phyloP scores from a whole-genome alignment of 2,888 invertebrate genomes.

The Calliphora vomitoria region DNA sequence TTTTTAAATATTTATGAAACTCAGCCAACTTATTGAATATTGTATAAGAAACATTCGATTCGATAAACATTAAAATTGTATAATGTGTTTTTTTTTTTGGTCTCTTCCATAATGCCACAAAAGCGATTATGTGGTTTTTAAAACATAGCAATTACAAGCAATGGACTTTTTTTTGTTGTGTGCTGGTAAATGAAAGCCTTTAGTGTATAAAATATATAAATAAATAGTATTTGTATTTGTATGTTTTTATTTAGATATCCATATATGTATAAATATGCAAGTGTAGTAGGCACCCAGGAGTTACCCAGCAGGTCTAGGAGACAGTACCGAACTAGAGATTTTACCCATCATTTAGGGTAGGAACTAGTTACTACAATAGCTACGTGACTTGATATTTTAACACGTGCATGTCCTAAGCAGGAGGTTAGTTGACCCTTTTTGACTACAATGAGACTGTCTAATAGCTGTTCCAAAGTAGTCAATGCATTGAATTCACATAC shows the following conservation, averaged over 20 bases:
- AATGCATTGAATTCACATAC: no score
- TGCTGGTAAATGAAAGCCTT: conserved; percentile 25
- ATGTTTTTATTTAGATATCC: not conserved
- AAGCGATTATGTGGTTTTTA: conserved; percentile 63
- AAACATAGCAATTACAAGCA: conserved; percentile 60
- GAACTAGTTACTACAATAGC: no score
- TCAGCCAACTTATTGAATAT: conserved; percentile 55
- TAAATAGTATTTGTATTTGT: conserved; percentile 33
- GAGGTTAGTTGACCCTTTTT: no score
- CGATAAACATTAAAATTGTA: conserved; percentile 52
- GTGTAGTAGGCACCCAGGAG: no score
- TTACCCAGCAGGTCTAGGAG: no score
- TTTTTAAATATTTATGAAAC: conserved; percentile 50
- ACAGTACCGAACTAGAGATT: no score
- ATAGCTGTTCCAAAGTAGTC: no score
- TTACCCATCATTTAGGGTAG: no score
- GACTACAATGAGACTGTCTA: no score
- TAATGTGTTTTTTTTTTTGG: conserved; percentile 6
- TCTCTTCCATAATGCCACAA: conserved; percentile 43
- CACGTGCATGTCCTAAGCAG: no score
- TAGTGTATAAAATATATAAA: conserved; percentile 47
- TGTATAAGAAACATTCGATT: conserved; percentile 61
- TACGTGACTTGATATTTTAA: no score
- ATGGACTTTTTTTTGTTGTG: conserved; percentile 8
- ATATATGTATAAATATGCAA: not conserved